Conservation (phyloP, 2,888 invertebrate genomes). For the Unio delphinus region DNA sequence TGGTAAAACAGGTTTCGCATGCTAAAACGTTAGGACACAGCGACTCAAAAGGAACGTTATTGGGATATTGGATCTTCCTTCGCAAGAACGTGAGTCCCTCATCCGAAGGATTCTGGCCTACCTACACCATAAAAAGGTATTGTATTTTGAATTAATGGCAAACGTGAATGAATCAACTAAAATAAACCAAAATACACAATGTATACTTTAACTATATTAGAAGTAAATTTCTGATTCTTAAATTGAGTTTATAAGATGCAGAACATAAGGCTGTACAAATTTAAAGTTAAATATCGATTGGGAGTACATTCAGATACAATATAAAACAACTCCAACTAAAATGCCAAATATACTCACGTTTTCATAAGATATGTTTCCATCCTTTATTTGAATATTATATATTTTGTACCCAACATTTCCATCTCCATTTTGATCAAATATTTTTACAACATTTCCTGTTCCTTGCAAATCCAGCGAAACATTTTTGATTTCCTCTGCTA, state of each 20-base stretch:
- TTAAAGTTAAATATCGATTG: not conserved
- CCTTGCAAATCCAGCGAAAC: constrained; percentile 5
- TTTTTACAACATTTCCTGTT: not conserved
- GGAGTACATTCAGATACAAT: not conserved
- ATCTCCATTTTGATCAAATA: constrained; percentile 21
- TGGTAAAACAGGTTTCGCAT: constrained; percentile 2
- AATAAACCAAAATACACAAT: not conserved
- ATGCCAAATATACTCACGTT: no score
- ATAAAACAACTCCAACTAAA: no score
- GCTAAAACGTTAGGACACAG: constrained; percentile 8
- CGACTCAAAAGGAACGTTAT: constrained; percentile 3
- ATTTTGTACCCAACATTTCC: constrained; percentile 23
- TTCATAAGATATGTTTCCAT: no score
- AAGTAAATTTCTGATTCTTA: not conserved
- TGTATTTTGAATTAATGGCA: no score
- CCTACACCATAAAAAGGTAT: no score
- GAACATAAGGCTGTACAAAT: no score
- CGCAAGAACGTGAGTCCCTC: no score
- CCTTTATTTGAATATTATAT: constrained; percentile 6
- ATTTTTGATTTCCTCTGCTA: constrained; percentile 3
- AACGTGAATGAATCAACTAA: no score
- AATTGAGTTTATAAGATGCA: no score
- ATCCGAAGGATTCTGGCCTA: no score
- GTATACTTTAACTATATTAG: not conserved
- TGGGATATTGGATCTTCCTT: no score